phyloP scores from a whole-genome alignment of 2,797 vertebrate species.

The Poecilia wingei region DNA sequence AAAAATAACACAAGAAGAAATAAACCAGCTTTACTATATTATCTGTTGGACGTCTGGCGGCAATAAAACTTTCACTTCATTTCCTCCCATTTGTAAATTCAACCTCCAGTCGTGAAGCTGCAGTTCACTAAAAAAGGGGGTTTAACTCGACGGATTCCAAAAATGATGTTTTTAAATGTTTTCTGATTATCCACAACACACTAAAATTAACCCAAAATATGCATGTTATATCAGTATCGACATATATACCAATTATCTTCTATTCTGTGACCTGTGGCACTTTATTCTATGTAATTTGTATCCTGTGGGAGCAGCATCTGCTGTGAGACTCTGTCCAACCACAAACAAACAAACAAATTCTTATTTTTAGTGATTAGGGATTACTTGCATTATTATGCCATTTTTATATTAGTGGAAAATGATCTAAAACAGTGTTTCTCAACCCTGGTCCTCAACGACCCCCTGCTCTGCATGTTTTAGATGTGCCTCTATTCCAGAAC shows the following conservation, averaged over 20 bases:
- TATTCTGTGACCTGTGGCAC: neutral
- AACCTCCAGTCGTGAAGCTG: neutral
- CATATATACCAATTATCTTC: neutral
- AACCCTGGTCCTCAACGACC: no score
- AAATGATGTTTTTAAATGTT: neutral
- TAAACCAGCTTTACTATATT: neutral
- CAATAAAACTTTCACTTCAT: neutral
- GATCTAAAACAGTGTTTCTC: no score
- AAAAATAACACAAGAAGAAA: neutral
- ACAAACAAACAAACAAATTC: neutral
- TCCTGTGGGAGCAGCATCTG: neutral
- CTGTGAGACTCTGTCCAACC: neutral
- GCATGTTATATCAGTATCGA: no score
- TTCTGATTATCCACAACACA: neutral
- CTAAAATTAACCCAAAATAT: neutral
- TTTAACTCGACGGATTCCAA: neutral
- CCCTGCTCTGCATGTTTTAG: no score
- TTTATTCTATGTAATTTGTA: neutral
- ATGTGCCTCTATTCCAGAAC: no score
- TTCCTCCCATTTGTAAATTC: neutral
- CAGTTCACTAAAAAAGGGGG: neutral
- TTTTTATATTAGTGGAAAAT: no score
- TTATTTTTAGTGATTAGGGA: neutral
- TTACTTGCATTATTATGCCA: no score
- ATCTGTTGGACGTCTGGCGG: constrained; percentile 1